Evolutionary conservation across 2,888 invertebrate genomes (phyloP).

Genomic region (Andrena bucephala): DNA sequence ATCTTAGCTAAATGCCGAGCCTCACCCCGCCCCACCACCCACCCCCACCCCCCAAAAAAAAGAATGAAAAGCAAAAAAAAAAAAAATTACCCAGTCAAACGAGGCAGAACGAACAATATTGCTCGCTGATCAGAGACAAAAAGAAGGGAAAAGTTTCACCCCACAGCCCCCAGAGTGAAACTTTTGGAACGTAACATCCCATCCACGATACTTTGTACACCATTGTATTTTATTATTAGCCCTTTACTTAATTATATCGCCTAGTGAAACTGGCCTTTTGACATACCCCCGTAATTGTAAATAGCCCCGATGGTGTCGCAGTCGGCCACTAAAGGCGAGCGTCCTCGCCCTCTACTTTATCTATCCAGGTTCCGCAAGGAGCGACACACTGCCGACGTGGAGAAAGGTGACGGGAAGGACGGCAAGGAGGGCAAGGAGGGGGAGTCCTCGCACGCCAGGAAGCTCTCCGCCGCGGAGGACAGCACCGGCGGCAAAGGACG

Average conservation of each 20-base stretch:
- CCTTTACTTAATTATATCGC: conserved; percentile 52
- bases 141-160: conserved; percentile 50
- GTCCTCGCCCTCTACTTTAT: conserved; percentile 53
- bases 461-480: conserved; percentile 86
- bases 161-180: conserved; percentile 33
- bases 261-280: conserved; percentile 64
- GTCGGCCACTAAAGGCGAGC: conserved; percentile 42
- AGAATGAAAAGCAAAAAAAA: conserved; percentile 7
- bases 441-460: conserved; percentile 86
- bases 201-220: conserved; percentile 57
- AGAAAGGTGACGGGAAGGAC: conserved; percentile 87
- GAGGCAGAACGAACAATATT: conserved; percentile 19
- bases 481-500: conserved; percentile 86
- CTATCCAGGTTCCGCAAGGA: conserved; percentile 82
- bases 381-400: conserved; percentile 86
- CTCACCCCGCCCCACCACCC: no score
- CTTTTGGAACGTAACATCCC: conserved; percentile 40
- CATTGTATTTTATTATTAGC: conserved; percentile 60
- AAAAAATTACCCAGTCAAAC: conserved; percentile 5
- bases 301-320: conserved; percentile 26
- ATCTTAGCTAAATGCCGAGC: no score
- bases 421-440: conserved; percentile 85
- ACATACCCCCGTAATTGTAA: conserved; percentile 56
- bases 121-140: conserved; percentile 26
- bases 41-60: background rate